Evolutionary conservation across 2,888 invertebrate genomes (phyloP).

Genomic region (Hemithea aestivaria): DNA sequence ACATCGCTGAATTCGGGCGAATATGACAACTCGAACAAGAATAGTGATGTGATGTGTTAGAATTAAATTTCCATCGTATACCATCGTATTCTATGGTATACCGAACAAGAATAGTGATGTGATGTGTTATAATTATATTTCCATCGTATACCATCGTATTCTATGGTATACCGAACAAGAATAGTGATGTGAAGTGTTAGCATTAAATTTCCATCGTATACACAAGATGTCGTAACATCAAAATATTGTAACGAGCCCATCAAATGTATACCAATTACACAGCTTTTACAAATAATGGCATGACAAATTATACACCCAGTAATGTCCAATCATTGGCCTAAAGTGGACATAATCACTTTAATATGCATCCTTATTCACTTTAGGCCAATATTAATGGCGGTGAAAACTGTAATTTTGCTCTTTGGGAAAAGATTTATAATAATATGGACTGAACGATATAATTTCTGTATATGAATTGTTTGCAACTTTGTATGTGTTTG

Average conservation of each 20-base stretch:
- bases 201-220: too few relatives aligned
- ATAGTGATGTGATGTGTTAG: too few relatives aligned
- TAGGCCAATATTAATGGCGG: conserved; percentile 56
- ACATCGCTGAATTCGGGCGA: too few relatives aligned
- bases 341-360: conserved; percentile 67
- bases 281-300: conserved; percentile 63
- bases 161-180: too few relatives aligned
- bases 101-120: too few relatives aligned
- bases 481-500: too few relatives aligned
- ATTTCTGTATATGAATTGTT: background rate
- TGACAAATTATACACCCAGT: conserved; percentile 56
- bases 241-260: conserved; percentile 19
- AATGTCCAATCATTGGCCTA: conserved; percentile 64
- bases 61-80: too few relatives aligned
- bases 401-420: conserved; percentile 62
- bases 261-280: conserved; percentile 46
- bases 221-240: conserved; percentile 6
- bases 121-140: too few relatives aligned
- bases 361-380: conserved; percentile 56
- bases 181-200: too few relatives aligned
- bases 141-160: too few relatives aligned
- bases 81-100: too few relatives aligned
- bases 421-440: conserved; percentile 29
- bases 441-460: conserved; percentile 7
- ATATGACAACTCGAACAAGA: too few relatives aligned